Base-by-base conservation (phyloP, 2,113 vertebrate species). In the Lepisosteus osseus region DNA sequence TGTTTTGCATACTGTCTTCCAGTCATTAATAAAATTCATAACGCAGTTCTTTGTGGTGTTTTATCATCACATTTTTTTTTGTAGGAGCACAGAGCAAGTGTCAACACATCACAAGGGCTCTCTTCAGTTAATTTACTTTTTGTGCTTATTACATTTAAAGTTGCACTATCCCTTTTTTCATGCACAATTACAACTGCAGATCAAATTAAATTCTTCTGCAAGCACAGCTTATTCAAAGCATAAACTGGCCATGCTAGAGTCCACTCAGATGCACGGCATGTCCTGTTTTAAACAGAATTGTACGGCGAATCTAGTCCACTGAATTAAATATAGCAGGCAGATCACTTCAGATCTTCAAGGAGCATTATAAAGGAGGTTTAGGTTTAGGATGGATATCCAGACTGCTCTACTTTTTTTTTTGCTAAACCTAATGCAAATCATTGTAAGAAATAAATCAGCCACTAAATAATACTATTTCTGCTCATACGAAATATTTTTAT, bases 1-100 rank as follows among this genome's bases (percentile, higher is more conserved):
- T 98, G 97, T 98, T 98, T 98, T 97, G 96, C 96, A 96, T 94
- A 97, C 94, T 98, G 96, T 99, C 96, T 97, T 95, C 93, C 94
- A 95, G 94, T 98, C 97, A 98, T 99, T 99, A 98, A 99, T 98
- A 98, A 98, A 98, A 98, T 97, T 98, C 95, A 97, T 95, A 96
- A 97, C 90, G 91, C 94, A 94, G 94, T 92, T 95, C 95, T 97
- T 98, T 97, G 95, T 95, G 94, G 91, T 94, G 94, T 94, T 96
- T 98, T 97, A 97, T 98, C 95, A 94, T 92, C 86, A 59, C 87
- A 83, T 90, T 91, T 92, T 86, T 89, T 90, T 90, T 90, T 90
- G 87, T 91, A 91, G 92, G 92, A 93, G 92, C 90, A 92, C 84
- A 92, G 93, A 94, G 94, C 94, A 94, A 96, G 95, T 98, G 97